A percentile compares a stretch with the other conserved stretches of the same genome.
Evolutionary conservation across 1,140 invertebrate genomes (phyloP).

Genomic region (Philotrypesis tridentata): DNA sequence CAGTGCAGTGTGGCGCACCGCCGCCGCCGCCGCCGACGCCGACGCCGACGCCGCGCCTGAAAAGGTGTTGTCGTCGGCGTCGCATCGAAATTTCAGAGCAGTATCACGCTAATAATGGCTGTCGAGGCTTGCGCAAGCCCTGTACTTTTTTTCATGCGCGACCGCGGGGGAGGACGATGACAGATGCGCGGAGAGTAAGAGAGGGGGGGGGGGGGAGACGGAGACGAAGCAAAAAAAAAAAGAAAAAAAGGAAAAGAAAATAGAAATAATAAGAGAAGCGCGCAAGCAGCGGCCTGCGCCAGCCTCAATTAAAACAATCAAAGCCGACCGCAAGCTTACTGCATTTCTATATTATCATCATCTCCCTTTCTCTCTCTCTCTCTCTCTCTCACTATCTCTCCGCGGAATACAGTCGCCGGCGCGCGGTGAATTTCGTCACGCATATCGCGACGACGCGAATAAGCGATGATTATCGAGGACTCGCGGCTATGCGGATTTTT

Average conservation of each 20-base stretch:
- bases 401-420: background rate
- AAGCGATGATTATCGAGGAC: slow-evolving; percentile 23
- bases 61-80: background rate
- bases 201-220: too few species aligned
- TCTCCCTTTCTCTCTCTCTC: too few species aligned
- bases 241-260: slow-evolving; percentile 9
- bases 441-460: too few species aligned
- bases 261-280: slow-evolving; percentile 30
- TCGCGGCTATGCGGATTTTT: too few species aligned
- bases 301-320: slow-evolving; percentile 14
- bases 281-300: too few species aligned
- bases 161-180: too few species aligned
- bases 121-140: background rate
- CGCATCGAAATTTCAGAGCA: background rate
- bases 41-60: too few species aligned
- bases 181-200: too few species aligned
- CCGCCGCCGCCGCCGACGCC: too few species aligned
- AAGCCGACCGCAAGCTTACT: background rate
- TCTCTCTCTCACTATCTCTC: too few species aligned
- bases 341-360: background rate
- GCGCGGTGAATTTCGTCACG: background rate
- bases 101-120: background rate
- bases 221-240: background rate
- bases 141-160: background rate
- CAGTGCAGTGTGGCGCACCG: too few species aligned